phyloP scores from a whole-genome alignment of 2,888 invertebrate genomes.

The Acanthosoma haemorrhoidale region DNA sequence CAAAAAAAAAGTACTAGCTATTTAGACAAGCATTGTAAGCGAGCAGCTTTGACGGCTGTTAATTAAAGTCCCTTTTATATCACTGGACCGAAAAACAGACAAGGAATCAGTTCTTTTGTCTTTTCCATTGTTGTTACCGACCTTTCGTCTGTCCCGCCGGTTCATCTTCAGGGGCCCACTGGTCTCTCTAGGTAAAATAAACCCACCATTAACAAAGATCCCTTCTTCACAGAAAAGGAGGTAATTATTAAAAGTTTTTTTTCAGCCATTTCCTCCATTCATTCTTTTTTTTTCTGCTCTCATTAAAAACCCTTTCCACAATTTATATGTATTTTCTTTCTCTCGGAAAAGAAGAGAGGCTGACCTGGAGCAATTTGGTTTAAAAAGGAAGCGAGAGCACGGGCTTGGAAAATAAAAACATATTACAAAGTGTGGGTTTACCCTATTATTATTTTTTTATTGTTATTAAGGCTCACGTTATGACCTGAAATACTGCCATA shows the following conservation, averaged over 20 bases:
- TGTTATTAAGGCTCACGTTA: no score
- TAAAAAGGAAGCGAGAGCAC: no score
- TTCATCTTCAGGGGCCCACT: not conserved
- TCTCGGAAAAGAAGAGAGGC: no score
- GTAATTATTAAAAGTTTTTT: constrained; percentile 5
- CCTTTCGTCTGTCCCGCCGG: not conserved
- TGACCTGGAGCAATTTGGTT: not conserved
- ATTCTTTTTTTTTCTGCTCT: not conserved
- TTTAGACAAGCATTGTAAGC: not conserved
- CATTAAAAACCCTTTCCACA: not conserved
- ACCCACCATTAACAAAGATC: not conserved
- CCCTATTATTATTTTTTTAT: no score
- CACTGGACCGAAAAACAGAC: not conserved
- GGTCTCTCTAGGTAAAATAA: no score
- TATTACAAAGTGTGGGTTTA: no score
- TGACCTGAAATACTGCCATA: no score
- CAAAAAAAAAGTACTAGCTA: not conserved
- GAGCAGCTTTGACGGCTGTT: not conserved
- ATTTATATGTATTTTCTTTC: not conserved
- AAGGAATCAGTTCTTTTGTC: no score
- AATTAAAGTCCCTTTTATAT: not conserved
- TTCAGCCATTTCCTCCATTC: not conserved
- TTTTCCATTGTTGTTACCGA: no score
- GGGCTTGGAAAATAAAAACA: no score
- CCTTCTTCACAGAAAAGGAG: not conserved